Evolutionary conservation across 2,797 vertebrate genomes (phyloP).

Genomic region (Syndactyla subalaris): DNA sequence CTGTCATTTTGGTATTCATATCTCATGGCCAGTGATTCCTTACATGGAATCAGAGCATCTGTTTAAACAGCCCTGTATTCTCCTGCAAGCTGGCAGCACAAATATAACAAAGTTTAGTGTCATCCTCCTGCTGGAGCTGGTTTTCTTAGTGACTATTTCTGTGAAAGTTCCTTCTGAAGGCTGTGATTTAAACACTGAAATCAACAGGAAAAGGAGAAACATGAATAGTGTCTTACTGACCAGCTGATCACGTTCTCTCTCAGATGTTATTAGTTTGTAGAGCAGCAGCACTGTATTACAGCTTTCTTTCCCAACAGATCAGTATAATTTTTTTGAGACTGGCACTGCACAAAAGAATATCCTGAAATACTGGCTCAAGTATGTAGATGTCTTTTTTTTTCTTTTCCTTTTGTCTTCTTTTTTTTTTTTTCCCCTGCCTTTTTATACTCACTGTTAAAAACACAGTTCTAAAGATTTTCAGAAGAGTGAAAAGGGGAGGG

Average conservation of each 20-base stretch:
- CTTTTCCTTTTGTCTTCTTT: too few species aligned
- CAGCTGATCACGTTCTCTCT: neutral
- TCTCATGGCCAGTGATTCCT: neutral
- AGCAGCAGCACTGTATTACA: neutral
- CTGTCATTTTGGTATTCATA: neutral
- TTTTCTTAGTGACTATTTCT: neutral
- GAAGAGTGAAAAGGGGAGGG: neutral
- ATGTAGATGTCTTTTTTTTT: neutral
- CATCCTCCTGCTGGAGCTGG: neutral
- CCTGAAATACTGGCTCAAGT: neutral
- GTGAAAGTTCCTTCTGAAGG: neutral
- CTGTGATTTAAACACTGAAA: neutral
- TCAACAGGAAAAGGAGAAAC: neutral
- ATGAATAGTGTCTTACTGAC: neutral
- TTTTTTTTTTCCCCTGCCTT: neutral
- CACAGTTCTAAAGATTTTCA: neutral
- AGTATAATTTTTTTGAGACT: neutral
- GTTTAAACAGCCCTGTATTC: neutral
- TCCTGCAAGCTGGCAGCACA: neutral
- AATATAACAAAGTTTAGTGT: neutral
- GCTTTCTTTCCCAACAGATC: neutral
- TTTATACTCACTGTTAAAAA: neutral
- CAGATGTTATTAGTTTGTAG: neutral
- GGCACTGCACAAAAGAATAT: neutral
- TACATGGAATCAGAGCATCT: neutral